Conservation (phyloP, 2,797 vertebrate genomes). For the Onychomys leucogaster region DNA sequence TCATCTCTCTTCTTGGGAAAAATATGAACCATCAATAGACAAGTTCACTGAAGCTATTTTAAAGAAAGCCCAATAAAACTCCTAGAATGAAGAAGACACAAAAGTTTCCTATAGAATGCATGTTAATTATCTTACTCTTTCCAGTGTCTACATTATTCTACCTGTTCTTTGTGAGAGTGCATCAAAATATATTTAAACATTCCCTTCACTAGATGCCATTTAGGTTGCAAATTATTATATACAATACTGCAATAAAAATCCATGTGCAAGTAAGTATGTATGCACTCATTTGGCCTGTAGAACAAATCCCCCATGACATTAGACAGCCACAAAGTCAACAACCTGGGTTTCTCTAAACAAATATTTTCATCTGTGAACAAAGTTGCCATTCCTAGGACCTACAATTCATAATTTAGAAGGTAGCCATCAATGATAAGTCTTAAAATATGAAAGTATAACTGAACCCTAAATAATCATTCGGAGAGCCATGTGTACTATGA, state of each 20-base stretch:
- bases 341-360: not conserved
- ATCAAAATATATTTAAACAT: constrained; percentile 49
- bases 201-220: not conserved
- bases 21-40: not conserved
- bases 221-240: not conserved
- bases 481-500: not conserved
- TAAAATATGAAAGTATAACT: constrained; percentile 24
- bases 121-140: constrained; percentile 36
- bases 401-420: constrained; percentile 50
- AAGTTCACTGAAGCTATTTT: constrained; percentile 47
- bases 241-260: not conserved
- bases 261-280: not conserved
- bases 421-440: constrained; percentile 15
- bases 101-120: constrained; percentile 22
- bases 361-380: constrained; percentile 5
- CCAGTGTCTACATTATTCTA: constrained; percentile 9
- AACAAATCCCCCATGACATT: not conserved
- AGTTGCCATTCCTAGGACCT: not conserved
- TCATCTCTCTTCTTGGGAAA: constrained; percentile 13
- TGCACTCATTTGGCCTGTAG: constrained; percentile 9
- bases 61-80: constrained; percentile 45
- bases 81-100: not conserved
- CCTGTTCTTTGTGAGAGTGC: not conserved
- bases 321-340: not conserved
- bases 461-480: not conserved